Base-by-base conservation (phyloP, 2,113 vertebrate genomes). In the Recurvirostra avosetta region DNA sequence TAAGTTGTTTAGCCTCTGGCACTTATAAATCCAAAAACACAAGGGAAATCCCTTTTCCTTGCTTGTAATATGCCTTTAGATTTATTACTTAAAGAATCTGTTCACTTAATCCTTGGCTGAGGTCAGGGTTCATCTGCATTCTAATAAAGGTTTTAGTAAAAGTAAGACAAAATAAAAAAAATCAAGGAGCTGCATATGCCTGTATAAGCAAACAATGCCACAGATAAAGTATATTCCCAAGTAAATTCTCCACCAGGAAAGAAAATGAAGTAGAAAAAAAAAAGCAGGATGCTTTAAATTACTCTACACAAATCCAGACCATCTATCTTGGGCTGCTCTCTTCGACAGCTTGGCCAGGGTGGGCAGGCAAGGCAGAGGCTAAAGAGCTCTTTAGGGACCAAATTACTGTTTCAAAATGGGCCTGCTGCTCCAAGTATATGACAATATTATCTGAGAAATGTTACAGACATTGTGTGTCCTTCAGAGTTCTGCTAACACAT, bases 1-100 rank as follows among this genome's bases (percentile, higher is more conserved):
- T 98, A 98, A 98, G 98, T 98, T 98, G 98, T 98, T 98, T 98
- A 98, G 98, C 98, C 98, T 98, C 96, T 98, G 96, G 98, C 98
- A 97, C 98, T 98, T 98, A 97, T 98, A 98, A 98, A 98, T 98
- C 98, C 98, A 97, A 97, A 98, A 98, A 98, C 98, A 98, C 98
- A 96, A 95, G 98, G 98, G 98, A 98, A 98, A 98, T 98, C 98
- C 98, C 97, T 96, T 97, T 97, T 97, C 95, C 95, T 97, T 98
- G 96, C 98, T 98, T 98, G 97, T 98, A 98, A 98, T 98, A 98
- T 98, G 98, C 97, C 97, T 98, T 98, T 98, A 98, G 98, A 98
- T 99, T 98, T 98, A 98, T 98, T 98, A 98, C 97, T 98, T 95
- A 97, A 98, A 98, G 98, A 98, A 98, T 97, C 97, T 98, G 97